Evolutionary conservation across 2,888 invertebrate species (phyloP), one percentile per base, ranked within the genome.

Genomic region (Ormyrus thymus): DNA sequence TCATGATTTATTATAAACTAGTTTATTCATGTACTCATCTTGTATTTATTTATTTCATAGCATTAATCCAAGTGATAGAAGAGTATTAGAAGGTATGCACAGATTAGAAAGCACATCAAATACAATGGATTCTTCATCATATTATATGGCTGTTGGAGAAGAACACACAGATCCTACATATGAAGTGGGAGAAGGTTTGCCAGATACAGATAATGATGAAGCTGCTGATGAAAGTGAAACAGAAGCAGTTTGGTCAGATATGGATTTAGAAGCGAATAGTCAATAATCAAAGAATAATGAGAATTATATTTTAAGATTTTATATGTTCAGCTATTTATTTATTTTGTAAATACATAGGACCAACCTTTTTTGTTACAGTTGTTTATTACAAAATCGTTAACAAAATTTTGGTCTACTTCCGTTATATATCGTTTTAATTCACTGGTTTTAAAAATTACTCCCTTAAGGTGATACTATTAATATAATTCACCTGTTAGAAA

Each of bases 1-100:
- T 70, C 6, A 58, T 11, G 48, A 45, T 43, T 64, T 48, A 58
- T 70, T 62, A 61, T 61, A 29, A 59, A 59, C n/a, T n/a, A n/a
- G 1, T 51, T 51, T 51, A 51, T 51, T 65, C 11, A 51, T 50
- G 13, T 15, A 13, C 51, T 51, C 4, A 29, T 8, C 9, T 10
- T 29, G n/a, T 43, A 64, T 62, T 78, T 74, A 68, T 78, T 85
- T 86, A 68, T 73, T 78, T 86, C 86, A 58, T 82, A 93, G 93
- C 81, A 88, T 94, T 82, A 94, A 95, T 89, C 93, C 94, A 3
- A 91, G 90, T 46, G 94, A 94, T 86, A 91, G 92, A 79, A 90
- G 92, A 83, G 94, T 94, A 11, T 88, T 92, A 45, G 94, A 94
- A 85, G 94, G 94, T 56, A 91, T 94, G 85, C 93, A 93, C 85